These are phyloP conservation scores for Eudyptes chrysolophus DNA, from an alignment of 2,113 vertebrate species.

Conservation along the genomic window DNA sequence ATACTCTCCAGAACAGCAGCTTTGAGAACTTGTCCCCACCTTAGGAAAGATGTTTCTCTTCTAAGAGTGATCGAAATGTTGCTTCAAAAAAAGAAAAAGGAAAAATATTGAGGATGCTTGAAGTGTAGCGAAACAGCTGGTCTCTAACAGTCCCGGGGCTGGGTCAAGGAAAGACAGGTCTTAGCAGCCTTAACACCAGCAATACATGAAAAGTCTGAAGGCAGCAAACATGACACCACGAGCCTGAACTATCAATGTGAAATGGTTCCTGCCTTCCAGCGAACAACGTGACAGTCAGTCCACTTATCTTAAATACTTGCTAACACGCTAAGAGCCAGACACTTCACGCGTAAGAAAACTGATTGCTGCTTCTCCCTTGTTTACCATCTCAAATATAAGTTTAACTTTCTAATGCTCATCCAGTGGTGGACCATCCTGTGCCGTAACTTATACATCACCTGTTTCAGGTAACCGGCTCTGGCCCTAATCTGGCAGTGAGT, in stretches of 20 bases:
- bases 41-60: not conserved
- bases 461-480: fast-evolving
- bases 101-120: not conserved
- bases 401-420: not conserved
- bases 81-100: not conserved
- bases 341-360: not conserved
- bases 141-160: not conserved
- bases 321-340: fast-evolving
- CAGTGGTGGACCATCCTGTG: not conserved
- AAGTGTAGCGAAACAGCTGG: not conserved
- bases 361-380: not conserved
- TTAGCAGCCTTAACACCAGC: not conserved
- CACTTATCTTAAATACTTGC: not conserved
- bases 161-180: not conserved
- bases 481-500: fast-evolving
- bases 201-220: not conserved
- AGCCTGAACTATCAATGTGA: not conserved
- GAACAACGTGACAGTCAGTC: fast-evolving
- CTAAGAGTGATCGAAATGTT: not conserved
- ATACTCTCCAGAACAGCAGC: not conserved
- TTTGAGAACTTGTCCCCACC: not conserved
- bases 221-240: not conserved
- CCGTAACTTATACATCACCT: fast-evolving
- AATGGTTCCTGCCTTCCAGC: not conserved
- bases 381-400: not conserved